Evolutionary conservation across 1,140 invertebrate genomes (phyloP).

Genomic region (Pseudobourletiella spinata): DNA sequence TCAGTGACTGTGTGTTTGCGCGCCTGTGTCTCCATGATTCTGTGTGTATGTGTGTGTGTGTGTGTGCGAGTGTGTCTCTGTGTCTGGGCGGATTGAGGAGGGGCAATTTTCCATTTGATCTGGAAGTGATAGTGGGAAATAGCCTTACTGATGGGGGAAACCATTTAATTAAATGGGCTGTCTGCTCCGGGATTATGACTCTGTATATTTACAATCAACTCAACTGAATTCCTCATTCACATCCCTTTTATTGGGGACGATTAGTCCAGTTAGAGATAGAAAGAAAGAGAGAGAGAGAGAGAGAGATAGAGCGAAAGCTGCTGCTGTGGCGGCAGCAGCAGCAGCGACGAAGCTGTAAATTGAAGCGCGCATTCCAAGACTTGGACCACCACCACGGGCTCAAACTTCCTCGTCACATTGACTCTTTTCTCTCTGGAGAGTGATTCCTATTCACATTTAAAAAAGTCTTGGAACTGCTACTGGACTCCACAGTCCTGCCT

Average conservation of each 20-base stretch:
- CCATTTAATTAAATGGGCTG: conserved; percentile 22
- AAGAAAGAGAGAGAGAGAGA: not conserved
- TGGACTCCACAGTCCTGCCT: too few relatives aligned
- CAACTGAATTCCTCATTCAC: not conserved
- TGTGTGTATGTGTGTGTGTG: too few relatives aligned
- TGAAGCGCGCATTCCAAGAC: not conserved
- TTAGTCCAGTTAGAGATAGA: not conserved
- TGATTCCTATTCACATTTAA: too few relatives aligned
- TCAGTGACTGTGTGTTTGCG: too few relatives aligned
- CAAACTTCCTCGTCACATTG: too few relatives aligned
- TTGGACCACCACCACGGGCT: not conserved
- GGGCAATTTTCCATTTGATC: conserved; percentile 19
- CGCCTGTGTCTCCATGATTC: too few relatives aligned
- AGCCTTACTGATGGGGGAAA: conserved; percentile 12
- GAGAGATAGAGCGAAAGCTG: not conserved
- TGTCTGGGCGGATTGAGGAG: too few relatives aligned
- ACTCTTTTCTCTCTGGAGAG: too few relatives aligned
- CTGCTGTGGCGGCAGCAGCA: not conserved
- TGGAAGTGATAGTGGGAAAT: conserved; percentile 14
- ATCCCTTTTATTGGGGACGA: conserved; percentile 2
- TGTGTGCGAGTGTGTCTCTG: too few relatives aligned
- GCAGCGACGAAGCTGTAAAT: not conserved
- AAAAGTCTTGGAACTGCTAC: too few relatives aligned
- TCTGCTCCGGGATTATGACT: conserved; percentile 9
- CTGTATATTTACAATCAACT: conserved; percentile 3